These are phyloP conservation scores for Protonibea diacanthus DNA, from an alignment of 2,797 vertebrate genomes.

Conservation along the genomic window DNA sequence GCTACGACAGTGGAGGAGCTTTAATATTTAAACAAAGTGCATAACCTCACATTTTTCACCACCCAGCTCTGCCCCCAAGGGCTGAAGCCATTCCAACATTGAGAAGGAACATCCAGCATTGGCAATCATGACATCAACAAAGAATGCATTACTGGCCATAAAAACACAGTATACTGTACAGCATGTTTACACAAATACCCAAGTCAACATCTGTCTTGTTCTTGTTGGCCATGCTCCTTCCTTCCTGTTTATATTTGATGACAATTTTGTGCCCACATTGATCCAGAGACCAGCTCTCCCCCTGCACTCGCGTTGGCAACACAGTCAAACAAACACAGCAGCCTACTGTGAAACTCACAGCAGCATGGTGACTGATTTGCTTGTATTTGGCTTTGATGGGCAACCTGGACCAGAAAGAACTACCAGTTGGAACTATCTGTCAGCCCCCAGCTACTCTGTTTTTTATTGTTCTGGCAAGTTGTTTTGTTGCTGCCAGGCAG, in stretches of 20 bases:
- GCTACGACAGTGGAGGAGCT: neutral
- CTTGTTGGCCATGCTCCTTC: neutral
- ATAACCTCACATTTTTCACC: neutral
- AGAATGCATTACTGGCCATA: neutral
- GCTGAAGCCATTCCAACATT: neutral
- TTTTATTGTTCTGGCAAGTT: slow-evolving; percentile 62
- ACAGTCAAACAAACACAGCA: slow-evolving; percentile 43
- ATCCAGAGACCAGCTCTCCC: slow-evolving; percentile 34
- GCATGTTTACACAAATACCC: neutral
- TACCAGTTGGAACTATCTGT: slow-evolving; percentile 72
- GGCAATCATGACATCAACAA: neutral
- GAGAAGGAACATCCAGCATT: neutral
- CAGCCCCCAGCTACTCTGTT: slow-evolving; percentile 56
- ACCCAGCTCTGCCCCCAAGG: neutral
- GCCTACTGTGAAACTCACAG: slow-evolving; percentile 41
- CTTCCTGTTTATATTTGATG: slow-evolving; percentile 35
- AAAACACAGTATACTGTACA: neutral
- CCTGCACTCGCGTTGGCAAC: slow-evolving; percentile 31
- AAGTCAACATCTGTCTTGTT: slow-evolving; percentile 17
- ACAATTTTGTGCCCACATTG: slow-evolving; percentile 43
- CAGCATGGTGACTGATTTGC: slow-evolving; percentile 34
- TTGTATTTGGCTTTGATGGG: slow-evolving; percentile 49
- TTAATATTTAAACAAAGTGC: neutral
- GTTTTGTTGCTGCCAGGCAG: slow-evolving; percentile 58
- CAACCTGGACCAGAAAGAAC: slow-evolving; percentile 65